Evolutionary conservation across 1,140 invertebrate genomes (phyloP).

Genomic region (Ceratina australensis): DNA sequence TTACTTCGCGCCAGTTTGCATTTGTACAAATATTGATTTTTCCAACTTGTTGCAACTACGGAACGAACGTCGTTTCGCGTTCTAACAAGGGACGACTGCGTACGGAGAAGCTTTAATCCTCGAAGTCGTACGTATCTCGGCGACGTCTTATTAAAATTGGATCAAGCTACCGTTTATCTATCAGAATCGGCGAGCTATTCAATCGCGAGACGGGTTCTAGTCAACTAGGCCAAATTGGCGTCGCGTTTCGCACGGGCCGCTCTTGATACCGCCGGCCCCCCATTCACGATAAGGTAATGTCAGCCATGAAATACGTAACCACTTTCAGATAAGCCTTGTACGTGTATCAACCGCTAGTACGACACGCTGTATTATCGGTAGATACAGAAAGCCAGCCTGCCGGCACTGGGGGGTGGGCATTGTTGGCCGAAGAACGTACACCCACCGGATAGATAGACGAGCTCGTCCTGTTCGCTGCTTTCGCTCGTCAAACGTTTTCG

Average conservation of each 20-base stretch:
- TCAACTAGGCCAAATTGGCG: conserved; percentile 27
- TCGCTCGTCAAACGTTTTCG: conserved; percentile 3
- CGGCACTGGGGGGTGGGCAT: conserved; percentile 13
- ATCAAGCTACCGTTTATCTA: neutral
- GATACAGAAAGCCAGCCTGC: conserved; percentile 12
- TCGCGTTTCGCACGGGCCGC: conserved; percentile 31
- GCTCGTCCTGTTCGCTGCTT: no score
- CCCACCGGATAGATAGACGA: neutral
- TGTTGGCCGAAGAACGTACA: conserved; percentile 9
- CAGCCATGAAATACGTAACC: conserved; percentile 49
- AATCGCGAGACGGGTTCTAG: neutral
- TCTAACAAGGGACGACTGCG: neutral
- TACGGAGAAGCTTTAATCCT: neutral
- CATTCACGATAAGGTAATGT: conserved; percentile 53
- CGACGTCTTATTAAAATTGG: conserved; percentile 30
- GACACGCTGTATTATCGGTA: conserved; percentile 41
- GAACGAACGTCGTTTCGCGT: neutral
- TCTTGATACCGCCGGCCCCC: conserved; percentile 11
- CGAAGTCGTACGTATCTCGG: no score
- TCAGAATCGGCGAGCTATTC: conserved; percentile 8
- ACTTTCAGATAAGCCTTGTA: conserved; percentile 48
- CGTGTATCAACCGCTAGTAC: conserved; percentile 21
- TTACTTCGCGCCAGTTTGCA: neutral
- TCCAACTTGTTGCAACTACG: conserved; percentile 32
- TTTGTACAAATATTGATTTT: conserved; percentile 35